Evolutionary conservation across 2,888 invertebrate species (phyloP), one percentile per base, ranked within the genome.

Genomic region (Chironomus tentans): DNA sequence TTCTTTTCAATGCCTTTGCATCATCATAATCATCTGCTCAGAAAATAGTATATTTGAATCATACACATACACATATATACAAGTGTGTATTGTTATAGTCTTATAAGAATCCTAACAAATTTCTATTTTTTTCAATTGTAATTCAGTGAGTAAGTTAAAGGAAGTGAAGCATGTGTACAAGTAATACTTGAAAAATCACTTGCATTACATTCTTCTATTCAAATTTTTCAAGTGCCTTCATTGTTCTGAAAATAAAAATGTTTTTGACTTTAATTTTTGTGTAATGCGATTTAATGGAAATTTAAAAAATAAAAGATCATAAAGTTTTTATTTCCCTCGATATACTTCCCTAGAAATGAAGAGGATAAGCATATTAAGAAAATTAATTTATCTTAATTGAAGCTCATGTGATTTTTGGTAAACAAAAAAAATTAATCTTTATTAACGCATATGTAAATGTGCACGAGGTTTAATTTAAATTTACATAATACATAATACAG

Each of bases 381-480:
- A 38, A 38, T 38, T 38, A 10, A 38, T 38, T 38, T 38, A 38
- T 38, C 38, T 38, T 5, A 24, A 65, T 65, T 65, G 65, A 65
- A 12, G 3, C 10, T 21, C 65, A 21, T 12, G 24, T 24, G 24
- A 65, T 65, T 24, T 21, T 21, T 65, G 18, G 15, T 22, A 13
- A 65, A 21, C 65, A 38, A 38, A 38, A 38, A 24, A n/a, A 65
- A 65, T 71, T 71, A 71, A 71, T 24, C 5, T 61, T 18, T 61
- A 71, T 71, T 71, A 71, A 71, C 50, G 24, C 47, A 12, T 70
- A 65, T 65, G 65, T 24, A 69, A 69, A 69, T 22, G 46, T 38
- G 46, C 69, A 18, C 46, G 18, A 46, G 10, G 46, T 46, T 68
- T 65, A 24, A 65, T 38, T 24, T 7, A 65, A 21, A 21, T 65